Percentiles rank a stretch among this genome's conserved stretches.
phyloP scores from a whole-genome alignment of 2,797 vertebrate species.

The Gadopsis bispinosus region DNA sequence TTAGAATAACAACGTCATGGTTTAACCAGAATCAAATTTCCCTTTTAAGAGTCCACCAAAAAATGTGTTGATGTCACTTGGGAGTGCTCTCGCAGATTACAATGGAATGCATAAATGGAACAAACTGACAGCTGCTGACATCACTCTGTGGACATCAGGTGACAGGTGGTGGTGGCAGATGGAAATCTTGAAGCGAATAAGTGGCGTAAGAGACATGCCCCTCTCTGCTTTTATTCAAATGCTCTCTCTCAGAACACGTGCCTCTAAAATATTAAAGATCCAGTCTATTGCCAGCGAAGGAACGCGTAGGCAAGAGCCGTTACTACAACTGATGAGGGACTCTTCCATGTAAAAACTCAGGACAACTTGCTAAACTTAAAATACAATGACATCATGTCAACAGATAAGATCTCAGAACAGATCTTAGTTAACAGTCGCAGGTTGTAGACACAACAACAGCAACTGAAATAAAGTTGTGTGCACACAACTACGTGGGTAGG shows the following conservation, averaged over 20 bases:
- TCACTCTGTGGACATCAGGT: neutral
- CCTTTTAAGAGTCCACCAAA: neutral
- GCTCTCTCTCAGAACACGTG: neutral
- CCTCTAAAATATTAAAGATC: neutral
- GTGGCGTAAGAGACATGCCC: neutral
- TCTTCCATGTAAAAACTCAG: no score
- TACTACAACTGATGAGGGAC: neutral
- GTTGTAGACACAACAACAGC: no score
- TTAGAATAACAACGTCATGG: neutral
- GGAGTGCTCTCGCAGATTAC: neutral
- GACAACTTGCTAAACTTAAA: neutral
- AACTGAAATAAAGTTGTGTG: no score
- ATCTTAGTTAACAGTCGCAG: no score
- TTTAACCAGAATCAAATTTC: neutral
- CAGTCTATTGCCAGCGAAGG: neutral
- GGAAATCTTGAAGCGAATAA: neutral
- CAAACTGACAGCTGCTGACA: constrained; percentile 3
- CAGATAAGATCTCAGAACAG: no score
- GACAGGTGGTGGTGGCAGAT: neutral
- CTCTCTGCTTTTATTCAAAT: neutral
- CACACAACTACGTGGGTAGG: no score
- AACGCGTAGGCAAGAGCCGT: neutral
- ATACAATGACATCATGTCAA: no score
- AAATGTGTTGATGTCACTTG: neutral
- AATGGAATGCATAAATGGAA: constrained; percentile 7